Conservation (phyloP, 2,113 vertebrate genomes). For the Lamprotornis superbus region DNA sequence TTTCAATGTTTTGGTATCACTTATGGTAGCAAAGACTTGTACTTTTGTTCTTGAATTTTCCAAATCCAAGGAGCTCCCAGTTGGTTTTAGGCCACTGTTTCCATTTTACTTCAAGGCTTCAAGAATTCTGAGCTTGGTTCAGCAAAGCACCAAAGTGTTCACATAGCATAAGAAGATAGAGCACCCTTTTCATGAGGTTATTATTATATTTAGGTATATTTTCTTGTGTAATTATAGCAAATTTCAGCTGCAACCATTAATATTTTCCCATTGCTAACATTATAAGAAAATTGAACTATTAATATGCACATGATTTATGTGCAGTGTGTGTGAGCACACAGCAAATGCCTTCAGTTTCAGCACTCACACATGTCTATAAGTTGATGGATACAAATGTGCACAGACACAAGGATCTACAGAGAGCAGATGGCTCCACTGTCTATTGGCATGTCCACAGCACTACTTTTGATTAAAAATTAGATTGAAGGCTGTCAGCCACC, state of each 20-base stretch:
- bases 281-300: not conserved
- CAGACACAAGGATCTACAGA: not conserved
- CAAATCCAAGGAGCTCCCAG: rapidly evolving
- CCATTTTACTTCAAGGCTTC: not conserved
- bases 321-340: not conserved
- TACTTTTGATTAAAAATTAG: not conserved
- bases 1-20: not conserved
- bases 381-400: not conserved
- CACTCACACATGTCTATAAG: rapidly evolving
- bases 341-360: not conserved
- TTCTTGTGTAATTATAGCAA: not conserved
- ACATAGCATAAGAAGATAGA: not conserved
- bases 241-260: not conserved
- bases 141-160: not conserved
- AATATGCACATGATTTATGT: not conserved
- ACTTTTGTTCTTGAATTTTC: not conserved
- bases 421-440: not conserved
- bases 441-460: not conserved
- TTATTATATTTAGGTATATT: not conserved
- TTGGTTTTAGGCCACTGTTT: not conserved
- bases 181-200: not conserved
- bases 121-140: not conserved
- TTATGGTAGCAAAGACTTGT: not conserved
- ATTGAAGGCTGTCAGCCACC: not conserved
- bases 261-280: not conserved